Evolutionary conservation across 2,888 invertebrate genomes (phyloP).

Genomic region (Tanypteryx hageni): DNA sequence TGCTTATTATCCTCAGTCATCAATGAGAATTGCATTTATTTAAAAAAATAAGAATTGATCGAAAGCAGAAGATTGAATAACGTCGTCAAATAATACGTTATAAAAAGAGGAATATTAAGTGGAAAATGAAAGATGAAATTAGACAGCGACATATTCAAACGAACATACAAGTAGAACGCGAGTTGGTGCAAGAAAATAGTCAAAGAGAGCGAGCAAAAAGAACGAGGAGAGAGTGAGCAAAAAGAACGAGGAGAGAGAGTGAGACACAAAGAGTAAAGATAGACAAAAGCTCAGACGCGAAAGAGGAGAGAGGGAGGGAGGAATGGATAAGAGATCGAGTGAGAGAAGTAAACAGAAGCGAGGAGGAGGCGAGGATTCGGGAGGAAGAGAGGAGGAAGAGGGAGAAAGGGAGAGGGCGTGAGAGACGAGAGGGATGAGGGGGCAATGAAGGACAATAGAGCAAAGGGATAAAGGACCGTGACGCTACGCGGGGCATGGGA

Average conservation of each 20-base stretch:
- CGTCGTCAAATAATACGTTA: no score
- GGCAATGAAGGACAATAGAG: conserved; percentile 62
- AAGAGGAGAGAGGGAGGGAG: background rate
- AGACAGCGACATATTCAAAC: no score
- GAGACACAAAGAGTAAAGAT: conserved; percentile 19
- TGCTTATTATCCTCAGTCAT: no score
- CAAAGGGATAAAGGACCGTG: conserved; percentile 47
- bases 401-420: conserved; percentile 39
- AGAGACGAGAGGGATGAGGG: conserved; percentile 36
- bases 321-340: background rate
- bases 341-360: conserved; percentile 36
- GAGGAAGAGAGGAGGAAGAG: conserved; percentile 30
- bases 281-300: conserved; percentile 10
- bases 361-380: conserved; percentile 30
- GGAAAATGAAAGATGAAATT: no score
- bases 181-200: no score
- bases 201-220: background rate
- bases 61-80: no score
- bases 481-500: conserved; percentile 52
- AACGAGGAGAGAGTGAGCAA: background rate
- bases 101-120: no score
- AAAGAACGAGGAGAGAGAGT: background rate
- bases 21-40: no score
- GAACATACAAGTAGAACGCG: no score
- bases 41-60: no score